Evolutionary conservation across 2,888 invertebrate species (phyloP).

Genomic region (Hipparchia sbordonii): DNA sequence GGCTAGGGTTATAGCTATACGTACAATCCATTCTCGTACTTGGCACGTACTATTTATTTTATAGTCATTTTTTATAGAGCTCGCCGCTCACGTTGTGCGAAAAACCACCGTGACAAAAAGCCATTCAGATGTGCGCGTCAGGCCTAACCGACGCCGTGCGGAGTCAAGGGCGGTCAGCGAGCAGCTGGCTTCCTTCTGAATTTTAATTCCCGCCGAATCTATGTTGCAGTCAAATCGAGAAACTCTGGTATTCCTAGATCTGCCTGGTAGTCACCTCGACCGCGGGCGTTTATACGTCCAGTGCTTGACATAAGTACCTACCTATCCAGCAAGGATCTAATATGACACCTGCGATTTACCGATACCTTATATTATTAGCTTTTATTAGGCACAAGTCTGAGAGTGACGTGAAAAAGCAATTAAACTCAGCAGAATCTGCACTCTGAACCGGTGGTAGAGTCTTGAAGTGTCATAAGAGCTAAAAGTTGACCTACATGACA

Average conservation of each 20-base stretch:
- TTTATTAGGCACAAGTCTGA: not conserved
- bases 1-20: not conserved
- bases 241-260: not conserved
- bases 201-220: slow-evolving; percentile 63
- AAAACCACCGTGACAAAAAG: slow-evolving; percentile 26
- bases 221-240: not conserved
- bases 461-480: too few species aligned
- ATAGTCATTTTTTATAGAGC: slow-evolving; percentile 6
- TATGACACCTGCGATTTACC: too few species aligned
- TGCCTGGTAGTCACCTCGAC: not conserved
- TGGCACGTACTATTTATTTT: slow-evolving; percentile 22
- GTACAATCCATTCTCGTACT: not conserved
- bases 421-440: too few species aligned
- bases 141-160: slow-evolving; percentile 34
- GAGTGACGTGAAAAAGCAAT: not conserved
- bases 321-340: too few species aligned
- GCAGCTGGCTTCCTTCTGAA: slow-evolving; percentile 72
- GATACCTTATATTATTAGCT: too few species aligned
- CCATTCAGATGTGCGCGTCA: slow-evolving; percentile 22
- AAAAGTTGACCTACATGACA: too few species aligned
- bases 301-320: too few species aligned
- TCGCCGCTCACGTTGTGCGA: slow-evolving; percentile 18
- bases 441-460: too few species aligned
- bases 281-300: not conserved
- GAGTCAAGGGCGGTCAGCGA: slow-evolving; percentile 75